Evolutionary conservation across 2,888 invertebrate genomes (phyloP).

Genomic region (Chelonus formosanus): DNA sequence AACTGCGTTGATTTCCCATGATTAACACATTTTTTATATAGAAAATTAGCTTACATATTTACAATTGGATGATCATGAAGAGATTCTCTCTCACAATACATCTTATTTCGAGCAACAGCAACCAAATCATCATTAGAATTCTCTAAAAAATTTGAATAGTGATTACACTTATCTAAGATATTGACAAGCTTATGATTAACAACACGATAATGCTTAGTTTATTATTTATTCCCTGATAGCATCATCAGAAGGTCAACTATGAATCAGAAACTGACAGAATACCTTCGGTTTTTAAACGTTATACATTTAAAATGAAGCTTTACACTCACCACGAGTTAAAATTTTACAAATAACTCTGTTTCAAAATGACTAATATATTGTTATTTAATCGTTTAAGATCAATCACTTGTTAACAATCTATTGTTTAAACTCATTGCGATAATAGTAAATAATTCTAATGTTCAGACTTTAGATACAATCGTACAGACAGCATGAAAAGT

Average conservation of each 20-base stretch:
- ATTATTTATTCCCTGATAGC: neutral
- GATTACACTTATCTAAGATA: too few relatives aligned
- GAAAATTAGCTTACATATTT: slow-evolving; percentile 48
- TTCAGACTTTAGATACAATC: slow-evolving; percentile 7
- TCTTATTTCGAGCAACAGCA: slow-evolving; percentile 22
- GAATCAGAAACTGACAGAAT: too few relatives aligned
- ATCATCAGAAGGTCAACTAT: too few relatives aligned
- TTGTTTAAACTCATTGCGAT: slow-evolving; percentile 16
- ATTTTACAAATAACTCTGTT: neutral
- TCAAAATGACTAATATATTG: neutral
- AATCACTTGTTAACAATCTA: neutral
- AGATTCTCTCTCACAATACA: slow-evolving; percentile 50
- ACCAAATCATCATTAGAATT: slow-evolving; percentile 13
- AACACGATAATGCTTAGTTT: too few relatives aligned
- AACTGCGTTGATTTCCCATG: neutral
- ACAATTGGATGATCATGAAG: slow-evolving; percentile 46
- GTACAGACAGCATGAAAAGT: neutral
- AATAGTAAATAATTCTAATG: slow-evolving; percentile 13
- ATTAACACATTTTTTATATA: neutral
- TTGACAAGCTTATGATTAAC: too few relatives aligned
- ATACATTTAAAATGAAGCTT: too few relatives aligned
- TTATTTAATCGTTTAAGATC: neutral
- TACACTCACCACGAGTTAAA: too few relatives aligned
- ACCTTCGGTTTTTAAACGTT: too few relatives aligned
- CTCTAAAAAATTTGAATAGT: neutral